Percentiles rank a stretch among this genome's conserved stretches.
Evolutionary conservation across 2,113 vertebrate genomes (phyloP).

Genomic region (Oryzias melastigma): DNA sequence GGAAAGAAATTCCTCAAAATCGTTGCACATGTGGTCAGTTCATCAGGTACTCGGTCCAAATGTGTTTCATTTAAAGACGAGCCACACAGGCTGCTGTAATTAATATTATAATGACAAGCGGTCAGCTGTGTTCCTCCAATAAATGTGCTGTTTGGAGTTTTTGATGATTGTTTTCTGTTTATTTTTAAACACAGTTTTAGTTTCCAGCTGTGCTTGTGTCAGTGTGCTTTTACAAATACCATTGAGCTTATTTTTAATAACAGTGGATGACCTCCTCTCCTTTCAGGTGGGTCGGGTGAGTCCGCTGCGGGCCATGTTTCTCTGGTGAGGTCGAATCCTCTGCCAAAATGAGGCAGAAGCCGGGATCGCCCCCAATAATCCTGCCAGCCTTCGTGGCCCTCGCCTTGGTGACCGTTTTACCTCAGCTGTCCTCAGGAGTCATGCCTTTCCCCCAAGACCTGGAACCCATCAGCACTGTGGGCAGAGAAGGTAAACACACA

Average conservation of each 20-base stretch:
- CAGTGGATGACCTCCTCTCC: background rate
- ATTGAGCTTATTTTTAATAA: no score
- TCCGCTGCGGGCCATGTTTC: constrained; percentile 68
- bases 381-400: constrained; percentile 64
- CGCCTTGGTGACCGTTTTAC: constrained; percentile 56
- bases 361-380: constrained; percentile 60
- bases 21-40: constrained; percentile 28
- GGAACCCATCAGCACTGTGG: constrained; percentile 76
- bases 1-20: constrained; percentile 13
- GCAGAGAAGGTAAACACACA: constrained; percentile 70
- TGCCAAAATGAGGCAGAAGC: constrained; percentile 75
- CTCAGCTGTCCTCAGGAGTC: constrained; percentile 59
- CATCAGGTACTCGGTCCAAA: constrained; percentile 38
- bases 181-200: background rate
- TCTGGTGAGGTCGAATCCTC: constrained; percentile 63
- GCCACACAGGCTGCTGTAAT: constrained; percentile 50
- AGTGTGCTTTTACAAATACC: no score
- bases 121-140: constrained; percentile 46
- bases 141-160: constrained; percentile 34
- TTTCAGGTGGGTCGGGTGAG: constrained; percentile 52
- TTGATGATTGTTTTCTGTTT: constrained; percentile 39
- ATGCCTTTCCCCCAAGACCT: constrained; percentile 79
- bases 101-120: constrained; percentile 56
- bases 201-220: background rate
- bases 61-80: constrained; percentile 24